phyloP scores from a whole-genome alignment of 2,797 vertebrate species.

The Silurus lanzhouensis region DNA sequence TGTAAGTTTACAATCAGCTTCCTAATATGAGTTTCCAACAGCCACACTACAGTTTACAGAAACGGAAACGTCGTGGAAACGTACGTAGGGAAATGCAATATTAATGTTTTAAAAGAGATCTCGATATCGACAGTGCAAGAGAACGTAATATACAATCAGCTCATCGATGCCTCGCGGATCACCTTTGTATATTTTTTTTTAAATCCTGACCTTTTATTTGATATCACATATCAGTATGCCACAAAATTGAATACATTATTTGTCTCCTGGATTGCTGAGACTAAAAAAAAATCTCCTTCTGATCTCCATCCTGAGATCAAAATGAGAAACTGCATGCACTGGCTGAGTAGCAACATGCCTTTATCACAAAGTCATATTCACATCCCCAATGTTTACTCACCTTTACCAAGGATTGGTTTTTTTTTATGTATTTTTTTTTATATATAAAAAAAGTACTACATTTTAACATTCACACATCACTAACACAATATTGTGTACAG shows the following conservation, averaged over 20 bases:
- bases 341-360: slow-evolving; percentile 67
- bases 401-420: slow-evolving; percentile 30
- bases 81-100: slow-evolving; percentile 7
- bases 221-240: slow-evolving; percentile 6
- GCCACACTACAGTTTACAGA: slow-evolving; percentile 39
- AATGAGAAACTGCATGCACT: slow-evolving; percentile 19
- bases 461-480: slow-evolving; percentile 17
- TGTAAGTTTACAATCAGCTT: slow-evolving; percentile 45
- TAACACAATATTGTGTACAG: slow-evolving; percentile 30
- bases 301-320: slow-evolving; percentile 8
- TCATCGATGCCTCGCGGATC: slow-evolving; percentile 19
- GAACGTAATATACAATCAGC: slow-evolving; percentile 26
- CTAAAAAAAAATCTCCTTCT: slow-evolving; percentile 30
- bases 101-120: slow-evolving; percentile 38
- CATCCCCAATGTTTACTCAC: slow-evolving; percentile 39
- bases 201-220: slow-evolving; percentile 13
- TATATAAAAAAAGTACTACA: slow-evolving; percentile 42
- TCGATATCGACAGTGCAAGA: slow-evolving; percentile 32
- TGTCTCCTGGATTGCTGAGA: background rate
- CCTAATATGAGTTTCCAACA: slow-evolving; percentile 22
- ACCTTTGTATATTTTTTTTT: slow-evolving; percentile 3
- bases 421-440: slow-evolving; percentile 48
- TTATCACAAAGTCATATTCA: slow-evolving; percentile 56
- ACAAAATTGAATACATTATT: background rate
- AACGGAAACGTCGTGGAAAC: background rate